A percentile compares a stretch with the other conserved stretches of the same genome.
Conservation (phyloP, 2,888 invertebrate genomes). For the Sminthurides aquaticus region DNA sequence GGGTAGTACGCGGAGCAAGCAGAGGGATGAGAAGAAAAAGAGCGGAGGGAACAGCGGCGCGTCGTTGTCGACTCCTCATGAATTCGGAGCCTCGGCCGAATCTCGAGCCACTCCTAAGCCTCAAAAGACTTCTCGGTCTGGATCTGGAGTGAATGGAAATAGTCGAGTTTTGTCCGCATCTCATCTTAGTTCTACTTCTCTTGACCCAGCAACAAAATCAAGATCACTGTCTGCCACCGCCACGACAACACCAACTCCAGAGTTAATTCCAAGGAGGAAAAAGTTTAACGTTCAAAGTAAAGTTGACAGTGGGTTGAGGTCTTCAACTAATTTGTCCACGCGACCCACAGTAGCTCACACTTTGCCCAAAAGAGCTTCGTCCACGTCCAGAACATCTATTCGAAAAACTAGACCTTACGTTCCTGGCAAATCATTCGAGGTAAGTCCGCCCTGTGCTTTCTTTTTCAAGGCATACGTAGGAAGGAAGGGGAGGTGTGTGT, state of each 20-base stretch:
- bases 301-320: conserved; percentile 3
- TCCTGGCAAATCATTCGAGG: neutral
- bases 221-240: neutral
- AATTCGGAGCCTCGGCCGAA: conserved; percentile 16
- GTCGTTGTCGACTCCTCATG: conserved; percentile 21
- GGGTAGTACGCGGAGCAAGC: neutral
- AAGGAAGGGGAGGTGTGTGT: neutral
- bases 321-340: neutral
- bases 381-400: neutral
- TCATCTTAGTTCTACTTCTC: neutral
- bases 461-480: neutral
- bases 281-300: neutral
- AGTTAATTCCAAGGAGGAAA: neutral
- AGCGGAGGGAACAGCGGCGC: conserved; percentile 8
- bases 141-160: conserved; percentile 5
- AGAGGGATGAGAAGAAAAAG: neutral
- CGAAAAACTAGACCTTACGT: neutral
- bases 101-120: conserved; percentile 23
- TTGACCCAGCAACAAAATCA: conserved; percentile 1
- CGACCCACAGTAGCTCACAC: neutral
- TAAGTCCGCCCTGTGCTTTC: neutral
- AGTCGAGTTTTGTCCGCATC: conserved; percentile 11
- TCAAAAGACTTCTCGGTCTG: conserved; percentile 15
- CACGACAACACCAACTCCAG: neutral
- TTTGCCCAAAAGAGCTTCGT: neutral